Conservation (phyloP, 2,113 vertebrate genomes). For the Hyaena hyaena region DNA sequence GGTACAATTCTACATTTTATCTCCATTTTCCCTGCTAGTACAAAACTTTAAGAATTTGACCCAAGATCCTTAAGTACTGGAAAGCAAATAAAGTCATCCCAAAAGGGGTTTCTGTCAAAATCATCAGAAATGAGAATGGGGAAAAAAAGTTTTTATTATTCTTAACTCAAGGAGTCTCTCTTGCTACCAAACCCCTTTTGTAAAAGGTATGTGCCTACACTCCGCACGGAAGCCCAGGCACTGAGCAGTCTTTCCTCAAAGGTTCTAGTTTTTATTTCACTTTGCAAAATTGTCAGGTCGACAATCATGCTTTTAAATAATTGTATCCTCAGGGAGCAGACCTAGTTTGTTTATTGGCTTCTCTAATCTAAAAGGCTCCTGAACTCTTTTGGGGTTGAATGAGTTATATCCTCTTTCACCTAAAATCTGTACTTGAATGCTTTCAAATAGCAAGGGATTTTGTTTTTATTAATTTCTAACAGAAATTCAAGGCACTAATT, state of each 20-base stretch:
- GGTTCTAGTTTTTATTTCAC: background rate
- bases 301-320: background rate
- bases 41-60: background rate
- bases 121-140: background rate
- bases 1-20: background rate
- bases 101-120: background rate
- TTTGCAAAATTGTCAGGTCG: conserved; percentile 29
- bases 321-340: background rate
- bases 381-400: conserved; percentile 18
- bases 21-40: background rate
- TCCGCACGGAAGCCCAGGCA: background rate
- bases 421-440: conserved; percentile 29
- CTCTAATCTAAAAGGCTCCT: conserved; percentile 12
- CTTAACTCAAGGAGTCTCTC: background rate
- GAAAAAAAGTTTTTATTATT: background rate
- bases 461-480: background rate
- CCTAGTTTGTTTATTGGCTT: background rate
- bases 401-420: background rate
- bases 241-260: conserved; percentile 14
- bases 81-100: background rate
- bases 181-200: background rate
- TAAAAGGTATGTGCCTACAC: background rate
- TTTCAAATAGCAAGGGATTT: background rate
- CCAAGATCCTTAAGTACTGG: background rate
- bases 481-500: background rate